Evolutionary conservation across 2,113 vertebrate genomes (phyloP), one percentile per base, ranked within the genome.

Genomic region (Tautogolabrus adspersus): DNA sequence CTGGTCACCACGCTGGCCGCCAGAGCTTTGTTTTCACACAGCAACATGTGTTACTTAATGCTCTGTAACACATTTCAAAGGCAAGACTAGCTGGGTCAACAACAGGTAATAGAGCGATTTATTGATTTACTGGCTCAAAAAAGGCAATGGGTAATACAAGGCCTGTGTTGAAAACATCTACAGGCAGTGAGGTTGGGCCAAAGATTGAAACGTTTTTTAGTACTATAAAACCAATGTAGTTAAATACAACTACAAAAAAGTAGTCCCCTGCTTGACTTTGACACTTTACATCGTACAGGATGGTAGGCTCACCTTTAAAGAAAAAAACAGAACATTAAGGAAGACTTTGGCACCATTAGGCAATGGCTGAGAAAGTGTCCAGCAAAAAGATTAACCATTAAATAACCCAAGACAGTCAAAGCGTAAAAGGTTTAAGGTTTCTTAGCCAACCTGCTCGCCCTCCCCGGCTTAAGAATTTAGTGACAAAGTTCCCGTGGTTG

Each of bases 31-130:
- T 94, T 95, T 95, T 93, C 87, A 83, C 85, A 87, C 66, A 85
- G 88, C 91, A 94, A 95, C 94, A 95, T 92, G 93, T 95, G 94
- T 94, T 92, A 93, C 85, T 93, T 95, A 94, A 94, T 93, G 94
- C 92, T 87, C 93, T 92, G 93, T 92, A 93, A 93, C 92, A 90
- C 68, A 93, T 94, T 95, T 94, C 91, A 94, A 95, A 95, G 93
- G 72, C 80, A 56, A 82, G 86, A 81, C 91, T 86, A 79, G 84
- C 82, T 83, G 90, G 89, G 88, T 94, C 94, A 93, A 92, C 88
- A 92, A 91, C 91, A 92, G 91, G 92, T 95, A 95, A 94, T 88
- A 88, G 87, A 88, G 83, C 83, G 47, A 88, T 91, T 93, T 94
- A 94, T 91, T 90, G 89, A 93, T 87, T 85, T 40, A 66, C 69